Evolutionary conservation across 64 coral and sea anemone genomes (phyloP), one percentile per base, ranked within the genome.

Genomic region (Dendrophyllia cribrosa): DNA sequence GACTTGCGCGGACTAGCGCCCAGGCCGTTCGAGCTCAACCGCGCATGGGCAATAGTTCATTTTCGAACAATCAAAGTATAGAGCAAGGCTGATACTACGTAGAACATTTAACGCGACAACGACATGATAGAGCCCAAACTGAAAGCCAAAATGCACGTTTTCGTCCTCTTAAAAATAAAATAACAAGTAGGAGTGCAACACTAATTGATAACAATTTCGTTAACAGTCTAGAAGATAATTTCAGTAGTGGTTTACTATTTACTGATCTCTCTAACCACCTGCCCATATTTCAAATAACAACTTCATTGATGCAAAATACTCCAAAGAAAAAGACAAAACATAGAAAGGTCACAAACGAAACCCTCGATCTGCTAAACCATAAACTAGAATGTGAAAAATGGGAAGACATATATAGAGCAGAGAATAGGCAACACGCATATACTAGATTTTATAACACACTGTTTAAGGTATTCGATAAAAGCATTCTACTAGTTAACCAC

Each of bases 151-250:
- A n/a, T n/a, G n/a, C n/a, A n/a, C n/a, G n/a, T n/a, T n/a, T n/a
- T n/a, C n/a, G n/a, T n/a, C n/a, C n/a, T n/a, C n/a, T n/a, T n/a
- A 56, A 56, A 56, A 56, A 56, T 56, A 77, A 79, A 90, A 85
- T 89, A 19, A 89, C 78, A 66, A 68, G 72, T 52, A 82, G 68
- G 56, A 86, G 81, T 53, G 80, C 82, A 58, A 87, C 80, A 68
- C 75, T n/a, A n/a, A n/a, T n/a, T n/a, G n/a, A n/a, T 93, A 51
- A 93, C 70, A 93, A 88, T 45, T 93, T 88, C 64, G 70, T 59
- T 58, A 93, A 88, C 21, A 51, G 80, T 17, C 61, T 74, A 26
- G 9, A 43, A 34, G 16, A 22, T 63, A 43, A 75, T n/a, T n/a
- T n/a, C n/a, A n/a, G n/a, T n/a, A n/a, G n/a, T n/a, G n/a, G n/a